Evolutionary conservation across 2,888 invertebrate genomes (phyloP).

Genomic region (Branchellion lobata): DNA sequence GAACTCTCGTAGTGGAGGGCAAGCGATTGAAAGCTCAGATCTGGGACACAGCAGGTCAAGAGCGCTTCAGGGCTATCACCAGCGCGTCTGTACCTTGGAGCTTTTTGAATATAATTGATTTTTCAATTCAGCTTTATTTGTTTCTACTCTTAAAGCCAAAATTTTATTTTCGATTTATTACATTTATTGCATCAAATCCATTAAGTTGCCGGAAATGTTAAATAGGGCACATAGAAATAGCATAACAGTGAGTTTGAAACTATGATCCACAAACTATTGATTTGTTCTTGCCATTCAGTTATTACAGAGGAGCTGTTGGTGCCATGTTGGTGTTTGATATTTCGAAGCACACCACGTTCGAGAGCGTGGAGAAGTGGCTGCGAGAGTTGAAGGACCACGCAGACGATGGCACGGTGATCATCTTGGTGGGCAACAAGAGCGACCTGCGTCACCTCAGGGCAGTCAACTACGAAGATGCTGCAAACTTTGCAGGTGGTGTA

Average conservation of each 20-base stretch:
- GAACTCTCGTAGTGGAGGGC: constrained; percentile 75
- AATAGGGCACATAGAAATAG: too few relatives aligned
- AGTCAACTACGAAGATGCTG: constrained; percentile 97
- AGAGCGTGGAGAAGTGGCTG: constrained; percentile 98
- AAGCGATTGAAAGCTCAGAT: constrained; percentile 99
- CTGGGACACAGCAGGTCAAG: constrained; percentile 69
- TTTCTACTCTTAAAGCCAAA: not conserved
- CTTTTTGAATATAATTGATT: not conserved
- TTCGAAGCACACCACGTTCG: constrained; percentile 97
- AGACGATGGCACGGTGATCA: constrained; percentile 98
- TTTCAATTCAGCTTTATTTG: not conserved
- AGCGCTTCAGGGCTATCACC: constrained; percentile 76
- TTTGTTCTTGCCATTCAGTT: too few relatives aligned
- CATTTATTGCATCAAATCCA: too few relatives aligned
- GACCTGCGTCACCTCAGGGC: constrained; percentile 78
- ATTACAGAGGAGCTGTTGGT: constrained; percentile 98
- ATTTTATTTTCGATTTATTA: too few relatives aligned
- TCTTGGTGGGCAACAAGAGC: constrained; percentile 76
- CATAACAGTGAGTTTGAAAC: too few relatives aligned
- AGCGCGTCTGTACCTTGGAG: constrained; percentile 68
- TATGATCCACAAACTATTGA: too few relatives aligned
- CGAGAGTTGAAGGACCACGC: constrained; percentile 95
- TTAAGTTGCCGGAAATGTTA: too few relatives aligned
- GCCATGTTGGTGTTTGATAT: constrained; percentile 98
- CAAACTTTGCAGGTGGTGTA: constrained; percentile 77